Evolutionary conservation across 2,113 vertebrate species (phyloP).

Genomic region (Boulengeromyrus knoepffleri): DNA sequence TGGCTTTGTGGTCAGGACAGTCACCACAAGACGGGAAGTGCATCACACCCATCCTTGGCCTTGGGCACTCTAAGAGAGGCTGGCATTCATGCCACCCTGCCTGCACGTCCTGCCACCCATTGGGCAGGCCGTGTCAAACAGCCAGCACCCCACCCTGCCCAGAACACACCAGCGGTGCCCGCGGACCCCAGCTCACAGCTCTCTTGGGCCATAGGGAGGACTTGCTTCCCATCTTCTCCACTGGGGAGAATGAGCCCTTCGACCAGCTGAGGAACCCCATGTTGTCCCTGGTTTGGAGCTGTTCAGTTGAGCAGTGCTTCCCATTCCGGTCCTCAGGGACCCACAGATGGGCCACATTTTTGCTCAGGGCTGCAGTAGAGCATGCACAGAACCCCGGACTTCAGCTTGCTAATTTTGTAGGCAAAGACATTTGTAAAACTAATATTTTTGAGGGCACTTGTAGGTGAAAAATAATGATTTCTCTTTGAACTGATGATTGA

Average conservation of each 20-base stretch:
- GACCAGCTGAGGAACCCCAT: constrained; percentile 31
- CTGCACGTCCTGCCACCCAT: neutral
- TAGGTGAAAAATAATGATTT: neutral
- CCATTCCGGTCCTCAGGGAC: too few species aligned
- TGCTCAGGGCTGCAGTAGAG: constrained; percentile 21
- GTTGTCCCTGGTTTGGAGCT: constrained; percentile 29
- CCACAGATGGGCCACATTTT: too few species aligned
- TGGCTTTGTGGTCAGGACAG: neutral
- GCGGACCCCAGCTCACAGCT: neutral
- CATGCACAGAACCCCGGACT: constrained; percentile 26
- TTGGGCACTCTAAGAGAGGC: neutral
- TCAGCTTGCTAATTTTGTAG: constrained; percentile 21
- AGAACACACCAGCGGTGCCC: neutral
- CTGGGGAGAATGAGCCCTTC: constrained; percentile 41
- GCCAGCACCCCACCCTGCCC: neutral
- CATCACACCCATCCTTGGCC: neutral
- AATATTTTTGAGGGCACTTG: neutral
- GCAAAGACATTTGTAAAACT: neutral
- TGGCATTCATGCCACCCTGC: neutral
- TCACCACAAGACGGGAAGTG: neutral
- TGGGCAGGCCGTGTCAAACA: neutral
- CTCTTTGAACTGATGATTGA: neutral
- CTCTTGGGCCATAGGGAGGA: constrained; percentile 19
- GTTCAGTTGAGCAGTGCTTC: too few species aligned
- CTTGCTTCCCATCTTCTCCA: constrained; percentile 38